phyloP scores from a whole-genome alignment of 2,888 invertebrate genomes.

The Lepeophtheirus nordmannii region DNA sequence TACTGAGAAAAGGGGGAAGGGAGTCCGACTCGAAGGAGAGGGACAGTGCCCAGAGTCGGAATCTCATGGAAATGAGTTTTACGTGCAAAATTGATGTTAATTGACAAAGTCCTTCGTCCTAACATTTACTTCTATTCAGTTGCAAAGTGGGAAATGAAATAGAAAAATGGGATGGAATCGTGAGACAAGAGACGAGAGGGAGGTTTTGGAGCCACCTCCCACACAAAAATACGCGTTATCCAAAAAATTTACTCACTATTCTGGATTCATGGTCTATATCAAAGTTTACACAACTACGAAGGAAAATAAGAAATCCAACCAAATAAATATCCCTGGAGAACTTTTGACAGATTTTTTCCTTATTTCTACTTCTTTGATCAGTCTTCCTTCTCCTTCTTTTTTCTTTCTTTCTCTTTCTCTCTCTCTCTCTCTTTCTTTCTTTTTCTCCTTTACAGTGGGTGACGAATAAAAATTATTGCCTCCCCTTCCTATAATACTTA shows the following conservation, averaged over 20 bases:
- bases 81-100: no score
- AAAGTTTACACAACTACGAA: neutral
- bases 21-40: no score
- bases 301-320: no score
- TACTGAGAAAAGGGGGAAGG: no score
- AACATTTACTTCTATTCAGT: no score
- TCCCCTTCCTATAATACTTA: no score
- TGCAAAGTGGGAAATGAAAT: no score
- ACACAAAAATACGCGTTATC: no score
- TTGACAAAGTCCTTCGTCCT: no score
- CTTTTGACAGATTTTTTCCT: slow-evolving; percentile 5
- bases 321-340: neutral
- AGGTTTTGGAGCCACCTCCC: neutral
- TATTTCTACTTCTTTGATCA: neutral
- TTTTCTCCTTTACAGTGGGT: neutral
- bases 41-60: no score
- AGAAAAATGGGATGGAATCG: neutral
- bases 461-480: no score
- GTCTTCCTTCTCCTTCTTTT: slow-evolving; percentile 3
- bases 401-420: slow-evolving; percentile 3
- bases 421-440: slow-evolving; percentile 5
- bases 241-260: slow-evolving; percentile 35
- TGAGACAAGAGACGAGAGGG: slow-evolving; percentile 7
- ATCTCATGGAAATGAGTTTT: no score
- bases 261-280: slow-evolving; percentile 40